Evolutionary conservation across 1,140 invertebrate genomes (phyloP), one percentile per base, ranked within the genome.

Genomic region (Lasioglossum albipes): DNA sequence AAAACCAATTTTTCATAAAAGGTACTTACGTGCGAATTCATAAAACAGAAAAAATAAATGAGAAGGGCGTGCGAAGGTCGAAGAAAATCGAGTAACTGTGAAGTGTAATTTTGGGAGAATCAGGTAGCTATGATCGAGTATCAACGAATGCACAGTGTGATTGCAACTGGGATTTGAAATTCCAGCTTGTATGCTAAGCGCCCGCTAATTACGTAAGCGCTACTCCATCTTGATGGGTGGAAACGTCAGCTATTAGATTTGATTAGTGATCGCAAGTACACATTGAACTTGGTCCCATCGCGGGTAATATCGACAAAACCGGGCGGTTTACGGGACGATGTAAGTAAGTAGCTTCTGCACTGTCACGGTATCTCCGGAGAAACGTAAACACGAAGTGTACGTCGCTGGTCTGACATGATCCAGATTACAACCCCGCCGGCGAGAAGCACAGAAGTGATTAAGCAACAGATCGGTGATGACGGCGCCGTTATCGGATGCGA

Each of bases 221-320:
- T n/a, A 59, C n/a, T 59, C 57, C 7, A 20, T 7, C n/a, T 59
- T 59, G 57, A 59, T 7, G n/a, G 57, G 20, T 9, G 18, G 18
- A 20, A 59, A 54, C 52, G 18, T 20, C 7, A 59, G 20, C n/a
- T n/a, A n/a, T 59, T 59, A n/a, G 18, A 9, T 59, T n/a, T n/a
- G 57, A 59, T 59, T 9, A 20, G 57, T 59, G n/a, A 7, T n/a
- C 57, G n/a, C n/a, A n/a, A 59, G 57, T 59, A 59, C 57, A 59
- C n/a, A 59, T 59, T 7, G 57, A 59, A 59, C 20, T 59, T 9
- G 57, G 57, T n/a, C 57, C 57, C 57, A 20, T n/a, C 79, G 31
- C 75, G 36, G 42, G 42, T 27, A 54, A 80, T 75, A 52, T 62
- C 73, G 72, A 62, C 45, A 42, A 62, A 62, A 59, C 31, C 49